Evolutionary conservation across 2,797 vertebrate genomes (phyloP), one percentile per base, ranked within the genome.

Genomic region (Mionectes olivaceus): DNA sequence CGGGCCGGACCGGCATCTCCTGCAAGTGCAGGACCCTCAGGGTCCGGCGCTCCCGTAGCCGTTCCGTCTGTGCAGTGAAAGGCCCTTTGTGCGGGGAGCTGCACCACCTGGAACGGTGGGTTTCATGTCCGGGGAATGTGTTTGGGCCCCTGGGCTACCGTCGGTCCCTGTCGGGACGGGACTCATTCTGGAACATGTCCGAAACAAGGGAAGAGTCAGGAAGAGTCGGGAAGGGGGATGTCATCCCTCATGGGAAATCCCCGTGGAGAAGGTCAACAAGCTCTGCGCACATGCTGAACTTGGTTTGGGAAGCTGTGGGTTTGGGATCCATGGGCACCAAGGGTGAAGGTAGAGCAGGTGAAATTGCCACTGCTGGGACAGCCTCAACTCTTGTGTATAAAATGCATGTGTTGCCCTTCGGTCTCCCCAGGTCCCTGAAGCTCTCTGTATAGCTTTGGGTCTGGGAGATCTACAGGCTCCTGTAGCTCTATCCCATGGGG

Each of bases 391-490:
- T 32, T 50, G 8, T 24, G 25, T 2, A 0, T 32, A 23, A 64
- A 81, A 63, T 2, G 21, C 18, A 10, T 0, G 0, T 27, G 17
- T n/a, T 32, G 33, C 1, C 0, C 13, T 49, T 19, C 37, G 55
- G 33, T 19, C 11, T 70, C 67, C 50, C 8, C 59, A 46, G 12
- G 28, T 65, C 9, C 35, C 28, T 5, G 4, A 52, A 76, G n/a
- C 22, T 19, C 7, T 33, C 46, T 44, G 14, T 6, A 10, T 0
- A 43, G 19, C 16, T 59, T 12, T n/a, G 46, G 14, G 16, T 11
- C 21, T 0, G 0, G 37, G 11, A 68, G 0, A 49, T 18, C 12
- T 11, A 11, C 9, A 2, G 1, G 3, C 4, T 85, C 32, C n/a
- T 63, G 8, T 22, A 59, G 32, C 47, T 83, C 11, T 19, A 24